phyloP scores from a whole-genome alignment of 2,888 invertebrate species.

The Tinea pellionella region DNA sequence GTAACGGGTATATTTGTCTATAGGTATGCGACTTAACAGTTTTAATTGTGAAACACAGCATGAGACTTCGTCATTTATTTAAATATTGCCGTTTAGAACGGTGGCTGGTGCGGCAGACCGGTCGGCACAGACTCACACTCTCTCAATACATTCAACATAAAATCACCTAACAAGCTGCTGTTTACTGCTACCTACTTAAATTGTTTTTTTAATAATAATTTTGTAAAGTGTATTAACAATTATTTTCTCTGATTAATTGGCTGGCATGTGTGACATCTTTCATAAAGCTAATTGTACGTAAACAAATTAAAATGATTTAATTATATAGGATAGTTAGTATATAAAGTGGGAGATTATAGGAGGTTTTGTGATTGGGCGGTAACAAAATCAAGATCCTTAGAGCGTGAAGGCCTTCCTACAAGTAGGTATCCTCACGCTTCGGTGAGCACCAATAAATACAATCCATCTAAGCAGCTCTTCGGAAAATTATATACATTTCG shows the following conservation, averaged over 20 bases:
- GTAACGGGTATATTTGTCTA: slow-evolving; percentile 41
- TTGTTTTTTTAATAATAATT: not conserved
- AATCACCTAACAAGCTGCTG: not conserved
- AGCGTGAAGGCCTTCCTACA: slow-evolving; percentile 19
- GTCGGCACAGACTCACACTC: slow-evolving; percentile 28
- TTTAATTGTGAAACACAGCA: slow-evolving; percentile 52
- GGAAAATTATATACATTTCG: not conserved
- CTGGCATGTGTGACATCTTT: not conserved
- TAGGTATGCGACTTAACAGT: slow-evolving; percentile 34
- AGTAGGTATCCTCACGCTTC: slow-evolving; percentile 16
- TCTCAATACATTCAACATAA: not conserved
- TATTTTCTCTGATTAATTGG: not conserved
- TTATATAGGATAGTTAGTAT: too few relatives aligned
- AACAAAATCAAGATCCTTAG: slow-evolving; percentile 17
- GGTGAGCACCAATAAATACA: slow-evolving; percentile 20
- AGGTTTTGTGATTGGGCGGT: slow-evolving; percentile 3
- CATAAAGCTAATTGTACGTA: too few relatives aligned
- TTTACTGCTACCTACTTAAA: slow-evolving; percentile 1
- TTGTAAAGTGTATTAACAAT: not conserved
- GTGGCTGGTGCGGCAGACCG: slow-evolving; percentile 40
- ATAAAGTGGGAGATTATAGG: not conserved
- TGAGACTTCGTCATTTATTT: slow-evolving; percentile 49
- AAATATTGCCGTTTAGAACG: slow-evolving; percentile 51
- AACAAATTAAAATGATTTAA: too few relatives aligned
- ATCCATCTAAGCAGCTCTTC: not conserved